These are phyloP conservation scores for Hirundichthys speculiger DNA, from an alignment of 2,113 vertebrate species.

Conservation along the genomic window DNA sequence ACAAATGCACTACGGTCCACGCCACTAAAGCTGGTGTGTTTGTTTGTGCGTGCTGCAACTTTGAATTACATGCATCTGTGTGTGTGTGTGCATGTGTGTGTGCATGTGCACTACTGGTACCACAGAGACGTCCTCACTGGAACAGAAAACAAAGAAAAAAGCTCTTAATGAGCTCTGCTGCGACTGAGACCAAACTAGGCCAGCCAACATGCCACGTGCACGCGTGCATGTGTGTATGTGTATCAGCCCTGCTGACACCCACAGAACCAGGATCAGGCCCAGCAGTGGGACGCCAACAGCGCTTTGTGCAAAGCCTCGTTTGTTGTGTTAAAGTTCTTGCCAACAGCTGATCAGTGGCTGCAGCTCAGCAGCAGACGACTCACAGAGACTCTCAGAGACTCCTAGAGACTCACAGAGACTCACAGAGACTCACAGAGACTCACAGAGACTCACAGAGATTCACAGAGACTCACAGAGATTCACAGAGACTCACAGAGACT, in stretches of 20 bases:
- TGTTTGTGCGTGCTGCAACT: conserved; percentile 9
- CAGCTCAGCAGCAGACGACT: not conserved
- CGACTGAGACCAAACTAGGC: conserved; percentile 73
- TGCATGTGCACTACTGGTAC: conserved; percentile 8
- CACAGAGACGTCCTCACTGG: conserved; percentile 62
- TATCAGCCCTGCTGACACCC: conserved; percentile 27
- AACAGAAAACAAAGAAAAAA: conserved; percentile 67
- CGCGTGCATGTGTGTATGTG: conserved; percentile 21
- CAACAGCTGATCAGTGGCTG: not conserved
- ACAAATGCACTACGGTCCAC: too few species aligned
- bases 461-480: too few species aligned
- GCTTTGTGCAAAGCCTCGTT: conserved; percentile 2
- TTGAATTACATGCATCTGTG: conserved; percentile 13
- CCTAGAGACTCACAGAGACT: too few species aligned
- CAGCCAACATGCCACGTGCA: conserved; percentile 44
- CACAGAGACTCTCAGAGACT: not conserved
- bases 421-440: too few species aligned
- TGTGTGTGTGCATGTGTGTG: conserved; percentile 22
- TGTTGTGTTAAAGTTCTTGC: conserved; percentile 26
- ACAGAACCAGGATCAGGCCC: conserved; percentile 29
- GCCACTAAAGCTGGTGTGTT: conserved; percentile 1
- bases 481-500: too few species aligned
- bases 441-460: too few species aligned
- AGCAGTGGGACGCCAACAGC: conserved; percentile 39
- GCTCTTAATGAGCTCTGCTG: conserved; percentile 72